Base-by-base conservation (phyloP, 2,113 vertebrate species). In the Passerina amoena region DNA sequence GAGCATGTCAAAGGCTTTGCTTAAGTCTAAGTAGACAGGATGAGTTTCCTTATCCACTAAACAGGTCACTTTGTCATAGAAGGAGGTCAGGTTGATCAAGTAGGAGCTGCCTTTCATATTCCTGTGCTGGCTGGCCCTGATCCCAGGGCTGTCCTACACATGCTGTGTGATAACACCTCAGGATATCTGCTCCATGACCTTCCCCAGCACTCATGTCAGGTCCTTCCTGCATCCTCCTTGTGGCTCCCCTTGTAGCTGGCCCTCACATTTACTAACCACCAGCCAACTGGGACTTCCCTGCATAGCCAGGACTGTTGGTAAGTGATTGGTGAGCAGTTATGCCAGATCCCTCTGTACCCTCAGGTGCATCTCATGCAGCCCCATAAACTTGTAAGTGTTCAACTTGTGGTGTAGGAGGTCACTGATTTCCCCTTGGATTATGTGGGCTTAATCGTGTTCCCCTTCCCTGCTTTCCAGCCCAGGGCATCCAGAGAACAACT, bases 101-200 rank as follows among this genome's bases (percentile, higher is more conserved):
- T 20, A 79, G 40, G 10, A 64, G 20, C 14, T 71, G 21, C 11
- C 5, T 56, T 63, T 64, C 65, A 63, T 4, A 56, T 31, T 22
- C 16, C 6, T 20, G 11, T 8, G 11, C 24, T 48, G 24, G 5
- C 30, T 35, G 27, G 20, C 42, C 30, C 31, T 57, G 57, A 22
- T n/a, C 11, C 35, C 14, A 16, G 14, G 24, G 45, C 17, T n/a
- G 24, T 47, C 20, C 38, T 3, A 6, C 8, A 6, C 4, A 3
- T 6, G 5, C 13, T 60, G n/a, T 1, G 0, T 60, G 23, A 15
- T 1, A n/a, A 14, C 38, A 53, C 25, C 25, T n/a, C 25, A 35
- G 14, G 17, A 15, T 27, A 27, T 28, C 25, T 31, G n/a, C 47
- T 54, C 31, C 18, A 15, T 35, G 18, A 31, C 11, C 14, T 24